phyloP scores from a whole-genome alignment of 2,888 invertebrate genomes.

The Dusona sp. region DNA sequence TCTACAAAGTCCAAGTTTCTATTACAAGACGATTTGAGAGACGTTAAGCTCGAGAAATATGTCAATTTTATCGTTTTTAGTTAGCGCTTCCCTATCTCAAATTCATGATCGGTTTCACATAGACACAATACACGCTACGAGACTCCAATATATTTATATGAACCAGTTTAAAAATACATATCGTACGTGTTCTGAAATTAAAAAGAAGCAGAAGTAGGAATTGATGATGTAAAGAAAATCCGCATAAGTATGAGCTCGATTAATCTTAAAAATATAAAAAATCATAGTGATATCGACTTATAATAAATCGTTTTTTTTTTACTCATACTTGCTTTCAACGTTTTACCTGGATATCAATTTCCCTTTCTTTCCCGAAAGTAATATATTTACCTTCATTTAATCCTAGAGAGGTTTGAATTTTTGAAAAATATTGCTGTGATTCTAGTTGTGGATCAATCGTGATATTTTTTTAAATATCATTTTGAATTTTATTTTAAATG shows the following conservation, averaged over 20 bases:
- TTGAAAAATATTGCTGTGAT: no score
- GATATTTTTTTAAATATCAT: not conserved
- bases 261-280: not conserved
- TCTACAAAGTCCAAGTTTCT: conserved; percentile 66
- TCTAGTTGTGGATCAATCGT: not conserved
- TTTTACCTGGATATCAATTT: not conserved
- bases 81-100: conserved; percentile 57
- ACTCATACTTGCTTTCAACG: not conserved
- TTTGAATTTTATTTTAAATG: no score
- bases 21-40: conserved; percentile 63
- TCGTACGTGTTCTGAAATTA: not conserved
- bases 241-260: not conserved
- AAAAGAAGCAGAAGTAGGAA: not conserved
- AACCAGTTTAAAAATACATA: not conserved
- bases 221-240: not conserved
- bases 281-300: no score
- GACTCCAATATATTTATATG: conserved; percentile 6
- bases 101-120: conserved; percentile 45
- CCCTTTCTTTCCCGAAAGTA: not conserved
- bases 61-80: conserved; percentile 68
- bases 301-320: not conserved
- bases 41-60: conserved; percentile 63
- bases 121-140: not conserved
- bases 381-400: not conserved
- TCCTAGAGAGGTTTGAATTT: not conserved